Percentiles rank a stretch among this genome's conserved stretches.
Evolutionary conservation across 2,113 vertebrate genomes (phyloP).

Genomic region (Sinocyclocheilus maitianheensis): DNA sequence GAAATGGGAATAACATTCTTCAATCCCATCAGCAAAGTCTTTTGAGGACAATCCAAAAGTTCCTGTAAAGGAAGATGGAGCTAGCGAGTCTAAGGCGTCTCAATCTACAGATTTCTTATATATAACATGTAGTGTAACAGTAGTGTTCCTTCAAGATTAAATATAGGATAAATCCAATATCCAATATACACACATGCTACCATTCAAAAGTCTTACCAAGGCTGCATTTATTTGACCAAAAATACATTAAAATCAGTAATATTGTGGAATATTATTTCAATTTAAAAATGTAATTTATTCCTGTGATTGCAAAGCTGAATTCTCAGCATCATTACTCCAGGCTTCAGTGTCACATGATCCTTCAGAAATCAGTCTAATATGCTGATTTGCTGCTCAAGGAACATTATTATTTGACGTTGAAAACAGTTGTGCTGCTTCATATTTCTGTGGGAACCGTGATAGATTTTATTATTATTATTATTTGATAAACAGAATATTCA

Average conservation of each 20-base stretch:
- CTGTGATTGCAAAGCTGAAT: background rate
- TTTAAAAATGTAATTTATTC: too few relatives aligned
- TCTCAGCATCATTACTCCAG: background rate
- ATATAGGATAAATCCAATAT: background rate
- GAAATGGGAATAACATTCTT: slow-evolving; percentile 40
- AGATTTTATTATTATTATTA: too few relatives aligned
- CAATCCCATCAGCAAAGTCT: background rate
- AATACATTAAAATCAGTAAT: background rate
- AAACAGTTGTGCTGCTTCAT: background rate
- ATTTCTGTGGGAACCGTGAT: too few relatives aligned
- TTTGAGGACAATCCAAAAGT: background rate
- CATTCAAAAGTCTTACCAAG: background rate
- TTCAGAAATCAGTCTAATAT: background rate
- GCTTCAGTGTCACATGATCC: background rate
- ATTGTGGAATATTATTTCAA: too few relatives aligned
- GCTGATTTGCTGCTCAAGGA: background rate
- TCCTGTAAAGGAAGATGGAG: background rate
- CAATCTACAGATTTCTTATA: background rate
- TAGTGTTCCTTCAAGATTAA: background rate
- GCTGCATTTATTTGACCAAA: background rate
- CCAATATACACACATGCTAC: too few relatives aligned
- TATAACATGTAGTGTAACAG: background rate
- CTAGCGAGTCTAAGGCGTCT: background rate
- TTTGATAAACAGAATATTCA: too few relatives aligned
- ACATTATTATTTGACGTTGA: background rate